Percentiles rank a stretch among this genome's conserved stretches.
These are phyloP conservation scores for Pheosia gnoma DNA, from an alignment of 2,888 invertebrate genomes.

Conservation along the genomic window DNA sequence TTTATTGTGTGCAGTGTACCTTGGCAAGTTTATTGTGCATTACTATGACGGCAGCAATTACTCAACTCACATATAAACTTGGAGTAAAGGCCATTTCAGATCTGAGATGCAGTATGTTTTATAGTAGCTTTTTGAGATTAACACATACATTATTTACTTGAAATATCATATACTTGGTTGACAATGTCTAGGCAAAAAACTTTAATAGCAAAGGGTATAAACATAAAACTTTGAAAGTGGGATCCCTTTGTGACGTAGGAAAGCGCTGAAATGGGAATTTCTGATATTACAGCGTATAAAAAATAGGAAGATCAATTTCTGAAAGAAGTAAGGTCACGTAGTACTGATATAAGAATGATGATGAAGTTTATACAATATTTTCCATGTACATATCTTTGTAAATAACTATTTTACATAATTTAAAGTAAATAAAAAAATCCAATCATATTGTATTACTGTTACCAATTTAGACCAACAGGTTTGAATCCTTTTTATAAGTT, in stretches of 20 bases:
- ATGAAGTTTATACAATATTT: too few species aligned
- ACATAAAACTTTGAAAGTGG: not conserved
- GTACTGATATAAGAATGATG: not conserved
- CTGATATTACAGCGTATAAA: not conserved
- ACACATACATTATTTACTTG: too few species aligned
- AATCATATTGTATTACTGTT: too few species aligned
- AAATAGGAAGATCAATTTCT: not conserved
- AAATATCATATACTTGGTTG: too few species aligned
- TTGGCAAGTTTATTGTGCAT: constrained; percentile 77
- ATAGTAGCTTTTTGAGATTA: too few species aligned
- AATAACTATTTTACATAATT: too few species aligned
- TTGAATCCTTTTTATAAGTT: too few species aligned
- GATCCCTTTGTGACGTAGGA: not conserved
- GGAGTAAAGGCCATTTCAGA: constrained; percentile 22
- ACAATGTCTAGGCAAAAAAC: too few species aligned
- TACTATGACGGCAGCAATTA: constrained; percentile 78
- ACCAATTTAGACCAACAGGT: too few species aligned
- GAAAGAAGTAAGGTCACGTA: not conserved
- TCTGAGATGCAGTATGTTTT: constrained; percentile 6
- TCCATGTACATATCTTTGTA: too few species aligned
- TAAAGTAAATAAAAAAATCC: too few species aligned
- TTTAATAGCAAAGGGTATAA: not conserved
- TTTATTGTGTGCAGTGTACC: constrained; percentile 79
- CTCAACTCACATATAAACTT: constrained; percentile 70
- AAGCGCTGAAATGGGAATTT: constrained; percentile 1